Conservation (phyloP, 1,140 invertebrate species). For the Pectinophora gossypiella region DNA sequence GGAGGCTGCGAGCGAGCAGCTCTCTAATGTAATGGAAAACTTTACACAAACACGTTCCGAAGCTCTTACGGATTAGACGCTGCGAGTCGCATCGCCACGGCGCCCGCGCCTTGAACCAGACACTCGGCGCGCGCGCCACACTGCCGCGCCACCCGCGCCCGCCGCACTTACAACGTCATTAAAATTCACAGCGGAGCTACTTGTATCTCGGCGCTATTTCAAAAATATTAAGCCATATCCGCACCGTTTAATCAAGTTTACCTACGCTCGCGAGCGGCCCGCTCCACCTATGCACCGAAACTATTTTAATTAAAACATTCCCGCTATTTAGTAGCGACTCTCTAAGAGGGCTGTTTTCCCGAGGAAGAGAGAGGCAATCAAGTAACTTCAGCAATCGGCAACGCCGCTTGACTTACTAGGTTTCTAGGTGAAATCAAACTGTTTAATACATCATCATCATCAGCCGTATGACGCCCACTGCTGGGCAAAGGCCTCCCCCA, state of each 20-base stretch:
- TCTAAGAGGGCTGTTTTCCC: conserved; percentile 16
- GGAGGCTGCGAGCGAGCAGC: conserved; percentile 23
- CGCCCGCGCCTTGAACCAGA: not conserved
- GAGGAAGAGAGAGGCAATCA: conserved; percentile 13
- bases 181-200: conserved; percentile 36
- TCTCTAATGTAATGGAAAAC: conserved; percentile 53
- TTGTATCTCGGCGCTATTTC: conserved; percentile 18
- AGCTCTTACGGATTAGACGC: conserved; percentile 36
- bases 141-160: not conserved
- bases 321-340: conserved; percentile 20
- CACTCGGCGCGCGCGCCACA: conserved; percentile 13
- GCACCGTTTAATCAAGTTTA: conserved; percentile 13
- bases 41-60: conserved; percentile 42
- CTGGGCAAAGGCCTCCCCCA: no score
- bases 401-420: conserved; percentile 1
- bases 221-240: conserved; percentile 22
- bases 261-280: not conserved
- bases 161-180: conserved; percentile 29
- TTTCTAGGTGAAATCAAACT: conserved; percentile 3
- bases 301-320: conserved; percentile 25
- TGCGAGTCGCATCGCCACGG: conserved; percentile 13
- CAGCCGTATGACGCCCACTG: no score
- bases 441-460: conserved; percentile 10
- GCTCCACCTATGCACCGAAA: conserved; percentile 4
- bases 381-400: conserved; percentile 20